A percentile compares a stretch with the other conserved stretches of the same genome.
These are phyloP conservation scores for Sylvicola cinctus DNA, from an alignment of 2,888 invertebrate species.

Conservation along the genomic window DNA sequence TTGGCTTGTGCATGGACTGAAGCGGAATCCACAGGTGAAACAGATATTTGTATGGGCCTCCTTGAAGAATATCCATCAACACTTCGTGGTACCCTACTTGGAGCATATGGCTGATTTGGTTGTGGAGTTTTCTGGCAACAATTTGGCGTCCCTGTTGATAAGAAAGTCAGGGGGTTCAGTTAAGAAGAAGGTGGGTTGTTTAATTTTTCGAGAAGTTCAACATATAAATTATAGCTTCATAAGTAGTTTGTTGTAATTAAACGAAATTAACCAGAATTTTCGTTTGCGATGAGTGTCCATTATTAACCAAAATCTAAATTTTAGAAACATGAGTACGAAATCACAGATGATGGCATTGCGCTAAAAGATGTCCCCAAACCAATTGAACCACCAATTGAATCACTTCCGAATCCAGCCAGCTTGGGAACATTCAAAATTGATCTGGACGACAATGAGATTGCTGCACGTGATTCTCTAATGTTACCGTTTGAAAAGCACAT, in stretches of 20 bases:
- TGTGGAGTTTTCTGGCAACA: slow-evolving; percentile 14
- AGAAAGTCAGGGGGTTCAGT: slow-evolving; percentile 19
- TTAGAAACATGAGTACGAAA: slow-evolving; percentile 15
- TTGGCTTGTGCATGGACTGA: slow-evolving; percentile 15
- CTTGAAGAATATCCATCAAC: slow-evolving; percentile 12
- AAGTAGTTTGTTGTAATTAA: background rate
- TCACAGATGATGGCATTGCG: slow-evolving; percentile 14
- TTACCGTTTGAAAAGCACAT: slow-evolving; percentile 23
- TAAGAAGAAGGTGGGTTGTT: slow-evolving; percentile 14
- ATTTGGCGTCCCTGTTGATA: slow-evolving; percentile 14
- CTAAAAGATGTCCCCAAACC: no score
- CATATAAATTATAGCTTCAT: slow-evolving; percentile 1
- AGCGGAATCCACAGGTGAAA: slow-evolving; percentile 13
- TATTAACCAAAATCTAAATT: no score
- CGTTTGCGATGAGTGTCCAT: background rate
- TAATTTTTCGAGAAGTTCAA: no score
- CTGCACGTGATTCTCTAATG: slow-evolving; percentile 22
- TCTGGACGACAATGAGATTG: slow-evolving; percentile 21
- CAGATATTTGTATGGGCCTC: slow-evolving; percentile 21
- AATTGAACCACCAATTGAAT: slow-evolving; percentile 4
- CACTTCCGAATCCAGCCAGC: background rate
- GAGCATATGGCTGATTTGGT: slow-evolving; percentile 21
- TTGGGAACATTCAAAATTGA: slow-evolving; percentile 25
- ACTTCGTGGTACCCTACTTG: slow-evolving; percentile 17
- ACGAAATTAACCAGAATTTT: background rate